Percentiles rank a stretch among this genome's conserved stretches.
Evolutionary conservation across 1,140 invertebrate genomes (phyloP).

Genomic region (Phthorimaea operculella): DNA sequence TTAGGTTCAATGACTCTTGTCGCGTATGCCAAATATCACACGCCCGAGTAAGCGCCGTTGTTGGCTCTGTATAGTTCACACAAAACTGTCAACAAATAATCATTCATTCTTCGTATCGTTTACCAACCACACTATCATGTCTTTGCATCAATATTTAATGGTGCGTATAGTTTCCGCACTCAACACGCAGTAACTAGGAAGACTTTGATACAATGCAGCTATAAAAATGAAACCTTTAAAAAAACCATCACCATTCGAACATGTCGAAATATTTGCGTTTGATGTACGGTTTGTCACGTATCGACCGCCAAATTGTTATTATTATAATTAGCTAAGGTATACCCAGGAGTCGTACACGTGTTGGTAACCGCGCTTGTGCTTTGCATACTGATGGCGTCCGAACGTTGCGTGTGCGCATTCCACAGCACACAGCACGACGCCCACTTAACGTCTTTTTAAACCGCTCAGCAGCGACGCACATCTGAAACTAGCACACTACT

Average conservation of each 20-base stretch:
- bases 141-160: no score
- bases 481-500: no score
- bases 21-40: constrained; percentile 24
- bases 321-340: constrained; percentile 46
- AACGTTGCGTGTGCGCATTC: constrained; percentile 50
- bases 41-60: constrained; percentile 9
- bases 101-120: no score
- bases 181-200: no score
- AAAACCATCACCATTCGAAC: neutral
- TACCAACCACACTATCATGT: no score
- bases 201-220: no score
- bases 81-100: neutral
- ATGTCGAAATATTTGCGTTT: constrained; percentile 2
- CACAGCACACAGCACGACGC: constrained; percentile 27
- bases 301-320: constrained; percentile 32
- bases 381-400: constrained; percentile 49
- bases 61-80: neutral
- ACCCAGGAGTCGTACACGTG: constrained; percentile 47
- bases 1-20: constrained; percentile 31
- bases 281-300: constrained; percentile 24
- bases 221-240: no score
- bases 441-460: constrained; percentile 20
- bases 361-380: constrained; percentile 44
- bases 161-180: no score
- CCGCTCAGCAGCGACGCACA: neutral